Percentiles rank a stretch among this genome's conserved stretches.
phyloP scores from a whole-genome alignment of 2,797 vertebrate species.

The Oreochromis mossambicus region DNA sequence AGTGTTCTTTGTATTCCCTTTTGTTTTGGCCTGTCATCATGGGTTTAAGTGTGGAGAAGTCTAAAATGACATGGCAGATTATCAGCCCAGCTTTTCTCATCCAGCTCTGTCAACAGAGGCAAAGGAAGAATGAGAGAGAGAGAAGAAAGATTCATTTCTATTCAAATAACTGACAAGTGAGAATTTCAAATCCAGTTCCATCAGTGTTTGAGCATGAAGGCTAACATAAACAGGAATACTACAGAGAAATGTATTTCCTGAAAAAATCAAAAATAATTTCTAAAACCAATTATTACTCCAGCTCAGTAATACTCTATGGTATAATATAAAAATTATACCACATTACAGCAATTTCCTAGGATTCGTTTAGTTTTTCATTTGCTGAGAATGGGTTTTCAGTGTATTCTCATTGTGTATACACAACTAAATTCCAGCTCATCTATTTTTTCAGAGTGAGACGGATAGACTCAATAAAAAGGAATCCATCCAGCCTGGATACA shows the following conservation, averaged over 20 bases:
- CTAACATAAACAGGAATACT: conserved; percentile 2
- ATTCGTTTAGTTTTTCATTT: background rate
- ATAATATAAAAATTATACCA: background rate
- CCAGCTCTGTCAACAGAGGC: conserved; percentile 26
- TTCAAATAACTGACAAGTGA: conserved; percentile 8
- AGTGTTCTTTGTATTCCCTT: conserved; percentile 30
- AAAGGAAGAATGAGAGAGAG: background rate
- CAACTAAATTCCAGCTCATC: conserved; percentile 7
- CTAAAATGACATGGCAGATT: conserved; percentile 39
- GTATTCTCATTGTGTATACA: background rate
- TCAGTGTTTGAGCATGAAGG: background rate
- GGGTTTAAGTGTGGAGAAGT: conserved; percentile 24
- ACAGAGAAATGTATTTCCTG: background rate
- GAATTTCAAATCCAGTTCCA: background rate
- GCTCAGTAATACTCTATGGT: background rate
- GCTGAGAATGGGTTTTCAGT: background rate
- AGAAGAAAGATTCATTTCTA: background rate
- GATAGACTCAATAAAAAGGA: conserved; percentile 31
- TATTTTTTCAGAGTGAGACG: conserved; percentile 29
- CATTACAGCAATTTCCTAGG: background rate
- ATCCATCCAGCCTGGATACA: conserved; percentile 32
- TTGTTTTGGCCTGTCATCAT: conserved; percentile 35
- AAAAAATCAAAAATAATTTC: conserved; percentile 19
- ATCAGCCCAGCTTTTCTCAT: conserved; percentile 45
- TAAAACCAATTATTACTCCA: background rate